phyloP scores from a whole-genome alignment of 2,888 invertebrate genomes.

The Dichetophora obliterata region DNA sequence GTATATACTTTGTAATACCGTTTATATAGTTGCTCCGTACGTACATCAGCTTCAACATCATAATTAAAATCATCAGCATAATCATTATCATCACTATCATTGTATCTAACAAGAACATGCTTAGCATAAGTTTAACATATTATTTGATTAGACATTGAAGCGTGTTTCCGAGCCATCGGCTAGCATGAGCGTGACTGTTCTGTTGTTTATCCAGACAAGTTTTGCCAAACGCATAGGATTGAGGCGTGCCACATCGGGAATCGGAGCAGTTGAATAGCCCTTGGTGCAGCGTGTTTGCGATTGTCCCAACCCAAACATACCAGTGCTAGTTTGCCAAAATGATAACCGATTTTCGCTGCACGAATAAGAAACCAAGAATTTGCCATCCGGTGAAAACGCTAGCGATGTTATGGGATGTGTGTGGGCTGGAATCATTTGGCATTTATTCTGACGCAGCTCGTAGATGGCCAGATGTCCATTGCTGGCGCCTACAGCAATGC shows the following conservation, averaged over 20 bases:
- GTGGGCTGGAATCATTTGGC: slow-evolving; percentile 94
- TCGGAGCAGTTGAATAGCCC: slow-evolving; percentile 93
- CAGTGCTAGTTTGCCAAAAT: slow-evolving; percentile 97
- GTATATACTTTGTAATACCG: slow-evolving; percentile 31
- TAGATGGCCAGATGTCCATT: slow-evolving; percentile 94
- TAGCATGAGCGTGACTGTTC: slow-evolving; percentile 92
- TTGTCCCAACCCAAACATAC: slow-evolving; percentile 98
- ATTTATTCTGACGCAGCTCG: slow-evolving; percentile 94
- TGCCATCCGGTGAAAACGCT: slow-evolving; percentile 97
- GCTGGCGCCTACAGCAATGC: slow-evolving; percentile 88
- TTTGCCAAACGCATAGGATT: slow-evolving; percentile 92
- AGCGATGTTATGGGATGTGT: slow-evolving; percentile 90
- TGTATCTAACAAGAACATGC: not conserved
- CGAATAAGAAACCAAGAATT: slow-evolving; percentile 96
- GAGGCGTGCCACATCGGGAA: slow-evolving; percentile 87
- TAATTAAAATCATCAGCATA: not conserved
- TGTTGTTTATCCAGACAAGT: slow-evolving; percentile 95
- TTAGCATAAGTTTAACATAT: not conserved
- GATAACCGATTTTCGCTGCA: slow-evolving; percentile 93
- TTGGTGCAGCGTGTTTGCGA: slow-evolving; percentile 97
- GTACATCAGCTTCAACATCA: not conserved
- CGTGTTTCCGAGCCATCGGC: slow-evolving; percentile 95
- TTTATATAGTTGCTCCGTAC: slow-evolving; percentile 34
- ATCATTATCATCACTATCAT: not conserved
- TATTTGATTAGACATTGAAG: slow-evolving; percentile 77